A percentile compares a stretch with the other conserved stretches of the same genome.
These are phyloP conservation scores for Spodoptera litura DNA, from an alignment of 1,140 invertebrate species.

Conservation along the genomic window DNA sequence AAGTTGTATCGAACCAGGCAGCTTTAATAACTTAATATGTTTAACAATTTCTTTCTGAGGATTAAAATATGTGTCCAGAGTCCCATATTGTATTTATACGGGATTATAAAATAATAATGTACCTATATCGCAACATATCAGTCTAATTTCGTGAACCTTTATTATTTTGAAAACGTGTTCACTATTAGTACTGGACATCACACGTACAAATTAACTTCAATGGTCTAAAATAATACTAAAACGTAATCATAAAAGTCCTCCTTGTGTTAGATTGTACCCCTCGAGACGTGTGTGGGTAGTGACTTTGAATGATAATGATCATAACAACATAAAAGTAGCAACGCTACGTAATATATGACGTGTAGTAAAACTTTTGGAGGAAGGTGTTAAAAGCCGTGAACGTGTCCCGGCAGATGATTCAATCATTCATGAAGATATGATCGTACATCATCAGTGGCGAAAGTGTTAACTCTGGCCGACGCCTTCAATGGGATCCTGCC, in stretches of 20 bases:
- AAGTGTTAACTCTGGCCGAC: constrained; percentile 75
- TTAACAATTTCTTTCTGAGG: constrained; percentile 72
- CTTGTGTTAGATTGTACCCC: constrained; percentile 53
- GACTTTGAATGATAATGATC: constrained; percentile 82
- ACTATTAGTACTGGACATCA: neutral
- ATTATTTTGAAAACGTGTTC: neutral
- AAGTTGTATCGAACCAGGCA: constrained; percentile 63
- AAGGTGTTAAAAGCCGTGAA: constrained; percentile 82
- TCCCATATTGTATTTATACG: constrained; percentile 27
- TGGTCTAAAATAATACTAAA: constrained; percentile 54
- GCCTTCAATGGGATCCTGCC: constrained; percentile 66
- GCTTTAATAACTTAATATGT: constrained; percentile 80
- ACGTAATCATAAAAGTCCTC: constrained; percentile 59
- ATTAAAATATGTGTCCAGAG: constrained; percentile 30
- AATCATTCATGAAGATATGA: constrained; percentile 83
- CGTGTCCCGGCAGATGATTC: constrained; percentile 80
- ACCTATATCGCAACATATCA: constrained; percentile 47
- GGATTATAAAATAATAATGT: constrained; percentile 28
- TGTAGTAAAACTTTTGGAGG: constrained; percentile 81
- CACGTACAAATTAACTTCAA: neutral
- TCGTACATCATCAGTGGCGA: constrained; percentile 80
- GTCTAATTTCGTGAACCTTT: constrained; percentile 9
- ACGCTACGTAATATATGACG: constrained; percentile 76
- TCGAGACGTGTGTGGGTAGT: constrained; percentile 71
- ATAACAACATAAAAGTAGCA: constrained; percentile 82